phyloP scores from a whole-genome alignment of 2,888 invertebrate species.

The Omphaloscelis lunosa region DNA sequence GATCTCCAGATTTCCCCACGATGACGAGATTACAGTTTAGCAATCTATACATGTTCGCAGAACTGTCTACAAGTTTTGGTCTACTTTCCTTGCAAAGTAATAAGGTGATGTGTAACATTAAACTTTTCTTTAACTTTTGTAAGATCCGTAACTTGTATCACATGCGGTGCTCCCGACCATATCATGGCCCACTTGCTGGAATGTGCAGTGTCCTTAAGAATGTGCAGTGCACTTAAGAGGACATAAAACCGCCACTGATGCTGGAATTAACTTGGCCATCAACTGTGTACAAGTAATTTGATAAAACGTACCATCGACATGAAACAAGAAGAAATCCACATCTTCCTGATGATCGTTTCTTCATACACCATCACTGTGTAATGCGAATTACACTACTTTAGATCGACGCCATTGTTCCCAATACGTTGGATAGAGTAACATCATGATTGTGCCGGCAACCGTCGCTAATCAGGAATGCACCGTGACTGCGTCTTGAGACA shows the following conservation, averaged over 20 bases:
- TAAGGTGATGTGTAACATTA: background rate
- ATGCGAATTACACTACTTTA: conserved; percentile 23
- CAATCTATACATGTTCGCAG: background rate
- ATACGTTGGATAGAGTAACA: conserved; percentile 46
- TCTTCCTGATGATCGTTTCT: background rate
- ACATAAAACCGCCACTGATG: background rate
- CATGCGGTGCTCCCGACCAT: background rate
- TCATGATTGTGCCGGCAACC: conserved; percentile 57
- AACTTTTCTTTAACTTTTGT: background rate
- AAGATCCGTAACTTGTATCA: background rate
- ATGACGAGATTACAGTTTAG: background rate
- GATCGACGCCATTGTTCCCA: conserved; percentile 40
- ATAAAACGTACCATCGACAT: background rate
- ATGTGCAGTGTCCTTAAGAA: no score
- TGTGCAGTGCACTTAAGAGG: no score
- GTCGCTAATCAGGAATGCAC: conserved; percentile 68
- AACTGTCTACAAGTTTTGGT: background rate
- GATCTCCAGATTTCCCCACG: conserved; percentile 4
- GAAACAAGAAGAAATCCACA: background rate
- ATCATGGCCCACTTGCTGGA: no score
- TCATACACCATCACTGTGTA: background rate
- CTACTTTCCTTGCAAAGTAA: background rate
- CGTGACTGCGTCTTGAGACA: conserved; percentile 58
- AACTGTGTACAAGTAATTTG: background rate
- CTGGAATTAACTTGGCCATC: background rate